phyloP scores from a whole-genome alignment of 2,888 invertebrate species.

The Stramonita haemastoma region DNA sequence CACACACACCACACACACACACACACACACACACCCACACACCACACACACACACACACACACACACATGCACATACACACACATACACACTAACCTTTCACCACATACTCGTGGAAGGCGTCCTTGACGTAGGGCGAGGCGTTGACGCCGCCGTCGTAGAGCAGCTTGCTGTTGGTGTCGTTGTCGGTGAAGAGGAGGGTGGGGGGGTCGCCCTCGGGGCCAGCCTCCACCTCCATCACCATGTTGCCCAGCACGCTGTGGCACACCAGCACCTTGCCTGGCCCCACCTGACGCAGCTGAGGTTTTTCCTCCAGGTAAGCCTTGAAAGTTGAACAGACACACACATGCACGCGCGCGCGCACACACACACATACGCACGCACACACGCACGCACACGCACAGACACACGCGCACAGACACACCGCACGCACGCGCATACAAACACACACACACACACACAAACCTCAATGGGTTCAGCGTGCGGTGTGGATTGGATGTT shows the following conservation, averaged over 20 bases:
- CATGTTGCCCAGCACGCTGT: constrained; percentile 55
- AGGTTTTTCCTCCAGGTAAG: constrained; percentile 65
- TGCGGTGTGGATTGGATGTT: no score
- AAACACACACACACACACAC: neutral
- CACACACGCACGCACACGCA: neutral
- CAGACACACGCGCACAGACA: neutral
- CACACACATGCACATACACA: no score
- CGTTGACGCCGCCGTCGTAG: constrained; percentile 54
- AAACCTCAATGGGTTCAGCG: neutral
- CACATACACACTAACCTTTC: constrained; percentile 54
- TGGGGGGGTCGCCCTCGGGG: constrained; percentile 56
- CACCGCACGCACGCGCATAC: neutral
- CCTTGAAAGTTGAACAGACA: constrained; percentile 49
- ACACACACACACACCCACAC: no score
- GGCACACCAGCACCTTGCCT: constrained; percentile 52
- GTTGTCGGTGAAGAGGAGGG: constrained; percentile 76
- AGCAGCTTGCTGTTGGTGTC: constrained; percentile 73
- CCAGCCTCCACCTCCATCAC: constrained; percentile 57
- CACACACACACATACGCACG: constrained; percentile 23
- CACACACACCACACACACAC: no score
- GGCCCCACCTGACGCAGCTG: constrained; percentile 54
- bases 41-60: no score
- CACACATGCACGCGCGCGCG: constrained; percentile 23
- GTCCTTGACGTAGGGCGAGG: constrained; percentile 60
- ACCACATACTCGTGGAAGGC: constrained; percentile 65